Conservation (phyloP, 2,797 vertebrate species). For the Enteromius radiatus region DNA sequence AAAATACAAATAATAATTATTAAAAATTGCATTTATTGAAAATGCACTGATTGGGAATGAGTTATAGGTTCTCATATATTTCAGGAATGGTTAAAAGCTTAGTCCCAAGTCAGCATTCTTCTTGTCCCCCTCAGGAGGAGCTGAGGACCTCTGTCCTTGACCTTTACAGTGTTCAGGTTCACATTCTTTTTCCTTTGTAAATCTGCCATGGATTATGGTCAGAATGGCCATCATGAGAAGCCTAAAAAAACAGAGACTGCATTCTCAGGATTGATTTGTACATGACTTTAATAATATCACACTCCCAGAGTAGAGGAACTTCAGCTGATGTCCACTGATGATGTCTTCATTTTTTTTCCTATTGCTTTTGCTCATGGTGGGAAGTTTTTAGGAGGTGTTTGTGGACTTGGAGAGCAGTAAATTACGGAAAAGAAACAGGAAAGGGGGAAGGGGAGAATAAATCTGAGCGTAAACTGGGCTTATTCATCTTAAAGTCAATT, state of each 20-base stretch:
- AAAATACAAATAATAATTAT: not conserved
- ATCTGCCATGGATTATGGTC: slow-evolving; percentile 38
- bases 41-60: not conserved
- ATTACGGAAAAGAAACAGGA: slow-evolving; percentile 3
- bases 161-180: slow-evolving; percentile 35
- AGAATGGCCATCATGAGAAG: slow-evolving; percentile 41
- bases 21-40: too few relatives aligned
- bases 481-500: not conserved
- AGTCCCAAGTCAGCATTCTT: slow-evolving; percentile 33
- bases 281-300: slow-evolving; percentile 34
- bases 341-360: slow-evolving; percentile 1
- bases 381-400: not conserved
- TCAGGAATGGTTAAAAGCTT: slow-evolving; percentile 13
- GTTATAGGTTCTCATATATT: slow-evolving; percentile 1
- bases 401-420: not conserved
- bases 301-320: slow-evolving; percentile 36
- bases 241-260: slow-evolving; percentile 44
- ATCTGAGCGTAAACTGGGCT: not conserved
- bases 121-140: slow-evolving; percentile 37
- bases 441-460: slow-evolving; percentile 1
- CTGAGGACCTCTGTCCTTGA: slow-evolving; percentile 25
- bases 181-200: slow-evolving; percentile 45
- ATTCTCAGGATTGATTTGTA: slow-evolving; percentile 46
- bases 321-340: not conserved
- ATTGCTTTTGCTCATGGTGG: slow-evolving; percentile 11